Evolutionary conservation across 1,140 invertebrate genomes (phyloP), one percentile per base, ranked within the genome.

Genomic region (Drosophila busckii): DNA sequence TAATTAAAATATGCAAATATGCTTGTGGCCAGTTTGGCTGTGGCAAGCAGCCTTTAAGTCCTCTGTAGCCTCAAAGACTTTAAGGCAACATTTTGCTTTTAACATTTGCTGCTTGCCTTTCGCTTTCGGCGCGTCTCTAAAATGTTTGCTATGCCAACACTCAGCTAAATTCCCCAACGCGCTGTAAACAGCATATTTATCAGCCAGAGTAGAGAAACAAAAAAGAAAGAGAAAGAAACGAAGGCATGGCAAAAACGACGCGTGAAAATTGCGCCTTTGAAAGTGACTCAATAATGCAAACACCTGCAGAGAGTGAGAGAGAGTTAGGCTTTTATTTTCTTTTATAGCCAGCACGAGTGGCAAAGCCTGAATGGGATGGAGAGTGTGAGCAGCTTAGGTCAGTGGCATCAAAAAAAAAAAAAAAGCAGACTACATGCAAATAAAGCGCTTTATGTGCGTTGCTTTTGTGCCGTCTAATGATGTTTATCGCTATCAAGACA

Each of bases 1-100:
- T 80, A 80, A 80, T 80, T 80, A 80, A 80, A 82, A 80, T 80
- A 80, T 80, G 73, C 34, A 80, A 80, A 80, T 82, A 73, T 82
- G 62, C 53, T 62, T 80, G 63, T 73, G 73, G 62, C 56, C 42
- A 70, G 50, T 70, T 46, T 45, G 32, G 40, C 22, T 31, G 5
- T 28, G n/a, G n/a, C n/a, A n/a, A n/a, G n/a, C n/a, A n/a, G n/a
- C 25, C 56, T 60, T 60, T 32, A 60, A 60, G 49, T 46, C 55
- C 34, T 19, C 45, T 22, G 25, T 19, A 42, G 29, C 22, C 22
- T 10, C 8, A 15, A 26, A 42, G 54, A 37, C 50, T 60, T 60
- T 53, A 54, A 60, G 19, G n/a, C n/a, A 38, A 32, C 13, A 26
- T 42, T 46, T 32, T 23, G 10, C n/a, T 16, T 23, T 41, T 23